A percentile compares a stretch with the other conserved stretches of the same genome.
These are phyloP conservation scores for Megaceryle maxima DNA, from an alignment of 2,113 vertebrate genomes.

Conservation along the genomic window DNA sequence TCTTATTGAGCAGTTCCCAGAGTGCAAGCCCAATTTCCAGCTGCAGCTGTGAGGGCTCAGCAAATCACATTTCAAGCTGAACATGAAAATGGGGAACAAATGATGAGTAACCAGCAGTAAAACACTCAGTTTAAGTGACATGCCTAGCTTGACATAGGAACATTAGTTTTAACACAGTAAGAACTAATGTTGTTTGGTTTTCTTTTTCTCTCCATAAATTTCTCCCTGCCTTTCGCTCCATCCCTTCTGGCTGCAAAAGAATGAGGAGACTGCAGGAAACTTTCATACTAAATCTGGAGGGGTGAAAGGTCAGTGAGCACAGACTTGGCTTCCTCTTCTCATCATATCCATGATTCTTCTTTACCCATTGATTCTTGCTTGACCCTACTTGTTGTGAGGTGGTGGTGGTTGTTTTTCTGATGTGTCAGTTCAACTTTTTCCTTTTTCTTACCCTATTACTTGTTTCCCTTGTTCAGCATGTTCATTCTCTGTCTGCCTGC, in stretches of 20 bases:
- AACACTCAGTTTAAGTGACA: not conserved
- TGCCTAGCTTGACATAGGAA: not conserved
- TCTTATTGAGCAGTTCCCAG: not conserved
- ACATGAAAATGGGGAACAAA: not conserved
- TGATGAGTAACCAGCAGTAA: not conserved
- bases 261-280: not conserved
- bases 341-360: not conserved
- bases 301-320: not conserved
- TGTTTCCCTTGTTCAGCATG: not conserved
- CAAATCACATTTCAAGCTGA: not conserved
- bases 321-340: not conserved
- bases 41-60: constrained; percentile 19
- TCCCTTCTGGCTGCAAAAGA: not conserved
- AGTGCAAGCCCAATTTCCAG: not conserved
- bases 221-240: not conserved
- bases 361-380: not conserved
- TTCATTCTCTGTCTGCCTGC: not conserved
- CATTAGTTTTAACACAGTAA: not conserved
- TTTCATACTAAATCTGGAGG: not conserved
- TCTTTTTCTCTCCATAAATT: not conserved
- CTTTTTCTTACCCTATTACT: not conserved
- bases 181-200: not conserved
- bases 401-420: not conserved
- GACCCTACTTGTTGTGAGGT: not conserved
- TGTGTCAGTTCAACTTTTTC: not conserved